Evolutionary conservation across 2,888 invertebrate genomes (phyloP), one percentile per base, ranked within the genome.

Genomic region (Dysmachus trigonus): DNA sequence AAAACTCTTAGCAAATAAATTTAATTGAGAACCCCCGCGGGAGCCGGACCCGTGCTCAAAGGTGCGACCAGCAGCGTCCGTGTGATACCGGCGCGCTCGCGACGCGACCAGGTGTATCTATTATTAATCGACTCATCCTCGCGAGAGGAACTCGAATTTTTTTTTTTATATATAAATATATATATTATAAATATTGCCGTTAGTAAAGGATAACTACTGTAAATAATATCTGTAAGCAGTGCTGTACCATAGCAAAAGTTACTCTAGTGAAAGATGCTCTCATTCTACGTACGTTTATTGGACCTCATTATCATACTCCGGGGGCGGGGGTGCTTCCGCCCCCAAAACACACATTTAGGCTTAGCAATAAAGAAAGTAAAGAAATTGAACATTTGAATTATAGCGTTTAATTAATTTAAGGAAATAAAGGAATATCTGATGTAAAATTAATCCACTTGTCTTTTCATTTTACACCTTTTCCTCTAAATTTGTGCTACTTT

Each of bases 361-460:
- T 41, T 83, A 83, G 31, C 71, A 41, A 83, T 71, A 83, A 83
- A 72, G 27, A 83, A 82, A 71, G 30, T 83, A 72, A 71, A 83
- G 72, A 83, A 73, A 41, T 38, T 84, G 30, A 85, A 33, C 27
- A 62, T 74, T 74, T n/a, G 31, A 85, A 53, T 38, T 85, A 62
- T 85, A 77, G 74, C 47, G 47, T 74, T 47, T 74, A 74, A 74
- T 33, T 38, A 74, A 85, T 27, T 72, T 72, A 83, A 71, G 83
- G 38, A 83, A 83, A 83, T 83, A 83, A 83, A 83, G 83, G 72
- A 82, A 83, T 83, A 83, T 83, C 83, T 83, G 41, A 83, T 83
- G 83, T 83, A 72, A 83, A 83, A 35, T 35, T 62, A 62, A 22
- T 22, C 53, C 33, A 0, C 22, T 13, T 62, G 71, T 82, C 2